Base-by-base conservation (phyloP, 2,797 vertebrate species). In the Vireo griseus region DNA sequence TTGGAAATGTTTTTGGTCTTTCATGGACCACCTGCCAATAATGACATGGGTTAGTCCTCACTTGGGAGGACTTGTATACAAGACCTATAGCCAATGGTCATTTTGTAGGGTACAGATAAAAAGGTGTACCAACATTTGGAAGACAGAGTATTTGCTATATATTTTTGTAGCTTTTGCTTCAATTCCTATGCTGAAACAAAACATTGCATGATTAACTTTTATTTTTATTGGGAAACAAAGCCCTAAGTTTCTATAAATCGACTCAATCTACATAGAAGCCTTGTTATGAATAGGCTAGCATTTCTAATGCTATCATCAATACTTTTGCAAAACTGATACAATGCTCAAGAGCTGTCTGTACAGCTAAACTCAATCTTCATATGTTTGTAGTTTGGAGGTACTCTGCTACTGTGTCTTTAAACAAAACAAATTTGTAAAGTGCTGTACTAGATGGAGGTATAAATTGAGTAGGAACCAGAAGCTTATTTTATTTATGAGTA, bases 71-170 rank as follows among this genome's bases (percentile, higher is more conserved):
- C 16, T 47, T 81, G 7, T 35, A 31, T 4, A 25, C 2, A 55
- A 40, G 29, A 66, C 14, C 35, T 65, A 26, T 4, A 79, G 16
- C 2, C 13, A 79, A 29, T 21, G 4, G 11, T 25, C 17, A 33
- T 42, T 80, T 78, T 26, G 15, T 17, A 92, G 1, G 17, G 11
- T 58, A 48, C 4, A 33, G 22, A 39, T 20, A 25, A 67, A 93
- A 39, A 21, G 1, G 3, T 1, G 1, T 45, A 47, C 9, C 15
- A 69, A 15, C 2, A 26, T 45, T 59, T 51, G 7, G 11, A 59
- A 51, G 39, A 50, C 14, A 75, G 7, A 77, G 4, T 6, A 33
- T 86, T 59, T 59, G 14, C n/a, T 67, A 5, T 11, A 55, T 48
- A 19, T 52, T 89, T 71, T 31, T 63, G 35, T 59, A 71, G 5